Conservation (phyloP, 2,113 vertebrate species). For the Cyphomyrus discorhynchus region DNA sequence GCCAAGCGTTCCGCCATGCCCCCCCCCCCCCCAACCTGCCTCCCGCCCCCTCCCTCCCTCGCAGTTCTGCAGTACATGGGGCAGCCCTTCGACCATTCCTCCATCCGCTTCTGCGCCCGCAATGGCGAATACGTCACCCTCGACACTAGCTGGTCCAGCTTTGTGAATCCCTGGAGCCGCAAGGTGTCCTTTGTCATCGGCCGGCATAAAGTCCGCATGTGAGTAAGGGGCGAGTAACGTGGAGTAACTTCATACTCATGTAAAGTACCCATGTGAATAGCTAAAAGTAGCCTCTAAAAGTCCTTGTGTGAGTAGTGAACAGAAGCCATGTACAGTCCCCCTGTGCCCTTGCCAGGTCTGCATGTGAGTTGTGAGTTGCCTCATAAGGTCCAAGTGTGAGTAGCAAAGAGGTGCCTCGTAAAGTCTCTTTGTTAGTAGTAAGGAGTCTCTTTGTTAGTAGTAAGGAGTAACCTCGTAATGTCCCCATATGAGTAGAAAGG, state of each 20-base stretch:
- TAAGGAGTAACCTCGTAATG: background rate
- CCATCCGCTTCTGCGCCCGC: constrained; percentile 80
- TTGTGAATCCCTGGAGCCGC: constrained; percentile 90
- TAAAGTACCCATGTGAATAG: background rate
- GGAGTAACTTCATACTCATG: background rate
- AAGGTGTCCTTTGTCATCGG: constrained; percentile 93
- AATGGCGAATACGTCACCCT: constrained; percentile 89
- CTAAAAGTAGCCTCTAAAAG: background rate
- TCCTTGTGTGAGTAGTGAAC: background rate
- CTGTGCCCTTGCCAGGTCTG: constrained; percentile 39
- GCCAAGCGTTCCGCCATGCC: too few relatives aligned
- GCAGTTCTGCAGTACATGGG: constrained; percentile 80
- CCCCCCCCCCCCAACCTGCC: background rate
- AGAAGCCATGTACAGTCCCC: constrained; percentile 66
- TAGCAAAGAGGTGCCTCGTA: background rate
- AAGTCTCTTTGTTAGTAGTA: too few relatives aligned
- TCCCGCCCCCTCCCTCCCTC: background rate
- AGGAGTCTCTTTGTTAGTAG: background rate
- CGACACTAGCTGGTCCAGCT: constrained; percentile 96
- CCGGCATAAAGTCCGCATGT: constrained; percentile 91
- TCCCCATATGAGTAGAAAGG: background rate
- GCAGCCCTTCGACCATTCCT: constrained; percentile 88
- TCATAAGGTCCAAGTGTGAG: background rate
- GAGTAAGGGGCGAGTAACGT: constrained; percentile 47
- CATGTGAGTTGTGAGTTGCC: too few relatives aligned